Evolutionary conservation across 2,888 invertebrate species (phyloP), one percentile per base, ranked within the genome.

Genomic region (Lepidonotus clava): DNA sequence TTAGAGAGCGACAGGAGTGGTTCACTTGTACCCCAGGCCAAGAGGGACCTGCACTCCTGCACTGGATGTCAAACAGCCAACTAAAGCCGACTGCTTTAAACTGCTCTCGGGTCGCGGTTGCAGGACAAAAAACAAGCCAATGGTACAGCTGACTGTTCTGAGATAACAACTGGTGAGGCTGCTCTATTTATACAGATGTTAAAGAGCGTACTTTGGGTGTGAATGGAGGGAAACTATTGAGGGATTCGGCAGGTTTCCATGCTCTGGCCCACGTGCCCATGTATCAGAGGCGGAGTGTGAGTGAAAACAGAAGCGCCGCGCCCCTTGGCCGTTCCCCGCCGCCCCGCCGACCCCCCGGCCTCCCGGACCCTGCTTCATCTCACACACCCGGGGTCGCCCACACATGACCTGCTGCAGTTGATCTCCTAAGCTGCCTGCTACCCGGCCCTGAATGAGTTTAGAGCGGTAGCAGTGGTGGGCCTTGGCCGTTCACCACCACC

Each of bases 1-100:
- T 61, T 61, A 61, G 61, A 61, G 61, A n/a, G 53, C 53, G 21
- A 53, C 53, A n/a, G 61, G 28, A 61, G 61, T n/a, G 28, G 28
- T 32, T 28, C 61, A 61, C 61, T n/a, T 28, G 28, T 28, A n/a
- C 28, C 28, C 28, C 11, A 28, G 24, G 61, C 61, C 61, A n/a
- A 32, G 61, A 61, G 61, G 61, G 61, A 61, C 61, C 61, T 1
- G 24, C 11, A 32, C 61, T 11, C 53, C 53, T 61, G 61, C 24
- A n/a, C 61, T 61, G 61, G 61, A 24, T 61, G 61, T 61, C 61
- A 28, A 24, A 61, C 61, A 28, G 61, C 11, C 28, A n/a, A 28
- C 61, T 61, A 28, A 46, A 18, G 8, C 46, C 46, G 46, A 6
- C 46, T 46, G 8, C 8, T 18, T 46, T 6, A 6, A 18, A 46